Conservation (phyloP, 2,797 vertebrate genomes). For the Cynodonichthys magdalenae region DNA sequence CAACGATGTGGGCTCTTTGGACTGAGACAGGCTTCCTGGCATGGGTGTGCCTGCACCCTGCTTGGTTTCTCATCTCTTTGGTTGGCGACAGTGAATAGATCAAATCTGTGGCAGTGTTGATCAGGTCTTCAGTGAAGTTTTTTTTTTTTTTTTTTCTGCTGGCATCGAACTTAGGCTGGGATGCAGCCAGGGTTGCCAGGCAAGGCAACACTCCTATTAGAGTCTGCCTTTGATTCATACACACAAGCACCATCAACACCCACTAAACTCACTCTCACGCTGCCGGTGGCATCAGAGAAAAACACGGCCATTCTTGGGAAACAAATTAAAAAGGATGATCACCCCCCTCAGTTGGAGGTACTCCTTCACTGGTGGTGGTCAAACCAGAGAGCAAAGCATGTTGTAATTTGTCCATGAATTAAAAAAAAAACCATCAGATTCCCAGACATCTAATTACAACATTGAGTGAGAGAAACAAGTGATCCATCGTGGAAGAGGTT, state of each 20-base stretch:
- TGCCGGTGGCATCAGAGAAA: conserved; percentile 30
- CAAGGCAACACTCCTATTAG: conserved; percentile 36
- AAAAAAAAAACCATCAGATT: conserved; percentile 43
- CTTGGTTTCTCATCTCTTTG: conserved; percentile 67
- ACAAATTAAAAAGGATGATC: conserved; percentile 55
- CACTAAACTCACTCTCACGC: conserved; percentile 18
- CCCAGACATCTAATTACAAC: conserved; percentile 67
- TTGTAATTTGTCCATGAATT: conserved; percentile 59
- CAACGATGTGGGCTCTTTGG: conserved; percentile 71
- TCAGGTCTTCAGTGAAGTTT: conserved; percentile 34
- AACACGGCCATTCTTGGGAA: conserved; percentile 51
- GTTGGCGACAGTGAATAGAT: conserved; percentile 67
- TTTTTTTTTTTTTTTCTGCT: conserved; percentile 27
- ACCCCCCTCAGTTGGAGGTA: conserved; percentile 30
- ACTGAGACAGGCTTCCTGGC: conserved; percentile 72
- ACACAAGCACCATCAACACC: conserved; percentile 25
- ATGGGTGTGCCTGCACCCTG: conserved; percentile 61
- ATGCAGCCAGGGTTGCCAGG: conserved; percentile 57
- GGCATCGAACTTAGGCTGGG: conserved; percentile 47
- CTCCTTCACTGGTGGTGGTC: conserved; percentile 37
- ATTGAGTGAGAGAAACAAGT: conserved; percentile 40
- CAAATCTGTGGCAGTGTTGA: conserved; percentile 52
- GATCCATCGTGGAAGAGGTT: conserved; percentile 47
- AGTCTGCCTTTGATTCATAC: conserved; percentile 20
- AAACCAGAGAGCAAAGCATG: conserved; percentile 53